A percentile compares a stretch with the other conserved stretches of the same genome.
These are phyloP conservation scores for Anguilla rostrata DNA, from an alignment of 2,113 vertebrate genomes.

Conservation along the genomic window DNA sequence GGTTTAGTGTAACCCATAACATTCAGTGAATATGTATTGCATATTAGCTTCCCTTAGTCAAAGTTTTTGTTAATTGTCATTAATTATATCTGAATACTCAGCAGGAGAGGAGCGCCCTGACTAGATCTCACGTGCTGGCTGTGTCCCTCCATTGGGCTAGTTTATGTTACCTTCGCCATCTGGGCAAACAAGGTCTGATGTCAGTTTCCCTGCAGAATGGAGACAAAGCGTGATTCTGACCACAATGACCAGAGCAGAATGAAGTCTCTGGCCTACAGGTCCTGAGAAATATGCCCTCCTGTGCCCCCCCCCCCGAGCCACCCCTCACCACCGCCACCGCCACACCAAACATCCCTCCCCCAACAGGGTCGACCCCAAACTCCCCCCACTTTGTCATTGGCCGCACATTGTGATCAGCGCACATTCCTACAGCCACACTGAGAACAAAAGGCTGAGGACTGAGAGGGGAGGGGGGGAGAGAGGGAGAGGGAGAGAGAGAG, in stretches of 20 bases:
- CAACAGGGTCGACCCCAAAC: background rate
- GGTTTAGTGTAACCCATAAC: background rate
- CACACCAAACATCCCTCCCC: background rate
- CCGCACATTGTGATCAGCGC: background rate
- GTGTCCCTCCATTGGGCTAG: no score
- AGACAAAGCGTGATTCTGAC: background rate
- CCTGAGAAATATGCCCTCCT: background rate
- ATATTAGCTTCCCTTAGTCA: background rate
- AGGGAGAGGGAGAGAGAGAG: slow-evolving; percentile 15
- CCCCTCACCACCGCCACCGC: background rate
- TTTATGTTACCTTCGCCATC: background rate
- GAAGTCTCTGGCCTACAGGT: background rate
- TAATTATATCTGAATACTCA: background rate
- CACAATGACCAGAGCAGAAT: background rate
- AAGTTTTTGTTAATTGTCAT: background rate
- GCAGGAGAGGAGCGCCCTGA: background rate
- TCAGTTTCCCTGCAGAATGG: background rate
- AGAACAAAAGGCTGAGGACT: background rate
- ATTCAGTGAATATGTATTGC: background rate
- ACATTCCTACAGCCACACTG: background rate
- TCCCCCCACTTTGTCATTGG: background rate
- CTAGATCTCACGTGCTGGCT: background rate
- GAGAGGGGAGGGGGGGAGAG: background rate
- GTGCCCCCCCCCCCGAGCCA: no score
- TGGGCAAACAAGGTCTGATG: background rate